A percentile compares a stretch with the other conserved stretches of the same genome.
These are phyloP conservation scores for Cyprinodon tularosa DNA, from an alignment of 2,113 vertebrate species.

Conservation along the genomic window DNA sequence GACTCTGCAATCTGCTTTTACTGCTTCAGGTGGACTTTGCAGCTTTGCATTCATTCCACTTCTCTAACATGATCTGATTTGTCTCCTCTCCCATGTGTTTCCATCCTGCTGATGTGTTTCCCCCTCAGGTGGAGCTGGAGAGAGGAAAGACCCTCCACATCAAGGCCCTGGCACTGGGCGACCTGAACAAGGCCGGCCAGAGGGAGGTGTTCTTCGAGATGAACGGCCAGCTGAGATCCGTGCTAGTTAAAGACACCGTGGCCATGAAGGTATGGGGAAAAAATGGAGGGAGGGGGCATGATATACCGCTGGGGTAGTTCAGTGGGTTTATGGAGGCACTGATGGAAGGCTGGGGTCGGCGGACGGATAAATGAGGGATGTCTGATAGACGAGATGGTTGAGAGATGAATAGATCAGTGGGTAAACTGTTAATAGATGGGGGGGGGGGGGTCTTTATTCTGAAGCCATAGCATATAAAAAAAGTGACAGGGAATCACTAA, in stretches of 20 bases:
- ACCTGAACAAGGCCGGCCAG: slow-evolving; percentile 90
- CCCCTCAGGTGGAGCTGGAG: slow-evolving; percentile 89
- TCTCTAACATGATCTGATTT: slow-evolving; percentile 22
- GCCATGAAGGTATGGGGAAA: slow-evolving; percentile 88
- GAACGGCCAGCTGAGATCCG: slow-evolving; percentile 90
- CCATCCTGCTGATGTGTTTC: background rate
- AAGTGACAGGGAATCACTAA: background rate
- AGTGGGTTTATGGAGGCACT: background rate
- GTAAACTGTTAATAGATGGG: background rate
- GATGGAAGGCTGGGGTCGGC: background rate
- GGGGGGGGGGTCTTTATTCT: background rate
- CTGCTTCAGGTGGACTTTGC: slow-evolving; percentile 26
- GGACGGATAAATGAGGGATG: background rate
- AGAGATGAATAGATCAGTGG: background rate
- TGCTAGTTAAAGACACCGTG: slow-evolving; percentile 89
- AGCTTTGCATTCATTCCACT: slow-evolving; percentile 26
- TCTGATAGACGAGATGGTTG: background rate
- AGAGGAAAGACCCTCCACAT: slow-evolving; percentile 92
- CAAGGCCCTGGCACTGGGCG: slow-evolving; percentile 90
- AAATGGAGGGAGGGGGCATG: background rate
- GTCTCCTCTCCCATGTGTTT: background rate
- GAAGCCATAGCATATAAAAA: background rate
- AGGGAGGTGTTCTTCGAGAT: slow-evolving; percentile 95
- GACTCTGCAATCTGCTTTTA: slow-evolving; percentile 26
- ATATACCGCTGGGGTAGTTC: background rate